phyloP scores from a whole-genome alignment of 2,797 vertebrate species.

The Macropodus opercularis region DNA sequence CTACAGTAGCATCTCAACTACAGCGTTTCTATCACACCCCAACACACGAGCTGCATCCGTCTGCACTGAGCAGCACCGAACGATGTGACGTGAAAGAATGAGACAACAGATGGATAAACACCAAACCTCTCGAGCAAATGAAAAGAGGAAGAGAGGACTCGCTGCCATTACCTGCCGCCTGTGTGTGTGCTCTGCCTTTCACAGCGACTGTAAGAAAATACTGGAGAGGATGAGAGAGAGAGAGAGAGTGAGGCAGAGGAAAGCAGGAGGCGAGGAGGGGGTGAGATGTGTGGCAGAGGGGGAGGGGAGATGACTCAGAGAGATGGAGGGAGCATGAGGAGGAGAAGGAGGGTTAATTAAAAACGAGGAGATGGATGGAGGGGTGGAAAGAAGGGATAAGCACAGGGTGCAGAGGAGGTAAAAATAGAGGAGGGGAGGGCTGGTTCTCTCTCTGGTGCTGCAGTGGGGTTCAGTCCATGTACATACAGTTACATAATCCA shows the following conservation, averaged over 20 bases:
- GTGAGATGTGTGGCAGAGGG: conserved; percentile 61
- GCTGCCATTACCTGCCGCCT: conserved; percentile 77
- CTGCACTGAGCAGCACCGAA: conserved; percentile 15
- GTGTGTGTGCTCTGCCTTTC: conserved; percentile 66
- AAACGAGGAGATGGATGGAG: conserved; percentile 59
- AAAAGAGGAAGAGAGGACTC: conserved; percentile 45
- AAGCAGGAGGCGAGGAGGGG: conserved; percentile 44
- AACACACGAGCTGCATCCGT: conserved; percentile 27
- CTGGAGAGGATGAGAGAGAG: conserved; percentile 57
- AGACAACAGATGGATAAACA: conserved; percentile 18
- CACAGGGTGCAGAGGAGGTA: conserved; percentile 64
- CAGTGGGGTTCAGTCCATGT: conserved; percentile 62
- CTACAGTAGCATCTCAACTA: conserved; percentile 17
- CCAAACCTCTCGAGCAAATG: conserved; percentile 14
- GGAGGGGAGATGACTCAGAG: conserved; percentile 79
- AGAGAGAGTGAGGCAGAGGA: conserved; percentile 35
- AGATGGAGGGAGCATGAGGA: conserved; percentile 66
- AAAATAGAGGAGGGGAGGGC: conserved; percentile 69
- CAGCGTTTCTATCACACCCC: conserved; percentile 15
- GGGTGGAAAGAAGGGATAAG: conserved; percentile 55
- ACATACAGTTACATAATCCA: conserved; percentile 63
- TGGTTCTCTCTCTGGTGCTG: conserved; percentile 36
- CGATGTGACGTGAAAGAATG: conserved; percentile 3
- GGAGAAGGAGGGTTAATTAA: conserved; percentile 64
- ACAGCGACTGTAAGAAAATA: conserved; percentile 72